Percentiles rank a stretch among this genome's conserved stretches.
Evolutionary conservation across 2,888 invertebrate genomes (phyloP).

Genomic region (Pocota personata): DNA sequence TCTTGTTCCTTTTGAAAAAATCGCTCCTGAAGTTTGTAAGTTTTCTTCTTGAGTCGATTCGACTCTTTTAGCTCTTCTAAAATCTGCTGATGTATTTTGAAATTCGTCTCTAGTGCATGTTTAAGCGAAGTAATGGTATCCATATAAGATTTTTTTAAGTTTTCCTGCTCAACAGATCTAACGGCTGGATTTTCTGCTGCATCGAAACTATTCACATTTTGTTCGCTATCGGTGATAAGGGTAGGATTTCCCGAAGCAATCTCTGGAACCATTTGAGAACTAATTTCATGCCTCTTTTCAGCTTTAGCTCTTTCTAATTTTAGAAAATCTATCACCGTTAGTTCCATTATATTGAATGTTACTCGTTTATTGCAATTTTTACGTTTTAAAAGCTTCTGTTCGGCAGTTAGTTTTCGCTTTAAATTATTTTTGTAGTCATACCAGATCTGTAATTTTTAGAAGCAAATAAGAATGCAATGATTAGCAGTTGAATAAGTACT

Average conservation of each 20-base stretch:
- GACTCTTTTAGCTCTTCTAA: too few relatives aligned
- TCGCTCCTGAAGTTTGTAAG: too few relatives aligned
- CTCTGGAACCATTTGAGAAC: neutral
- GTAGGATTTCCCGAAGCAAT: neutral
- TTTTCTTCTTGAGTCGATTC: too few relatives aligned
- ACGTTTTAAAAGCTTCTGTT: neutral
- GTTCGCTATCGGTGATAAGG: too few relatives aligned
- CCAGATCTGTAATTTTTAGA: neutral
- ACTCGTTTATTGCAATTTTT: neutral
- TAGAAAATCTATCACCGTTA: neutral
- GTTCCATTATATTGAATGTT: neutral
- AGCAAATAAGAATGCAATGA: neutral
- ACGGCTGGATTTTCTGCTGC: too few relatives aligned
- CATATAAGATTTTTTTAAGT: too few relatives aligned
- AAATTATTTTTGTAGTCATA: conserved; percentile 5
- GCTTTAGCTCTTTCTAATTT: neutral
- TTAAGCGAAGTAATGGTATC: too few relatives aligned
- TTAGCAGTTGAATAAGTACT: neutral
- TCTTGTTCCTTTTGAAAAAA: too few relatives aligned
- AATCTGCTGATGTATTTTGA: too few relatives aligned
- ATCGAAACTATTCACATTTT: too few relatives aligned
- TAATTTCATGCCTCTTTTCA: neutral
- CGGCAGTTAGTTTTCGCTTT: neutral
- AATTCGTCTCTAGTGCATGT: too few relatives aligned
- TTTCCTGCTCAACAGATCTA: too few relatives aligned